Base-by-base conservation (phyloP, 2,797 vertebrate genomes). In the Gymnothorax reevesii region DNA sequence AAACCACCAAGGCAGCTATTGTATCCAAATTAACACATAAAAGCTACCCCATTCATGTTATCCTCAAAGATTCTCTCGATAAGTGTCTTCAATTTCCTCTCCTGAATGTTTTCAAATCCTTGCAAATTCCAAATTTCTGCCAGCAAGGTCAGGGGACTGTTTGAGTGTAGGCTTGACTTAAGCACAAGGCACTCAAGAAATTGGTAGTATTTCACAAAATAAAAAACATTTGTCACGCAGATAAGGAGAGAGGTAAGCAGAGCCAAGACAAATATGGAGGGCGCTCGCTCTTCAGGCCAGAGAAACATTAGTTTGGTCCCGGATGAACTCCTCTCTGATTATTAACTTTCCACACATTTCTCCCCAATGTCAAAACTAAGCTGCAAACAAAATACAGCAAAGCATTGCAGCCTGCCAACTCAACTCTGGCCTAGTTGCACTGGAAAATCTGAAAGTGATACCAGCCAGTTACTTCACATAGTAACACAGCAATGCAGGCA, bases 181-280 rank as follows among this genome's bases (percentile, higher is more conserved):
- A 66, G 85, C n/a, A 25, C 57, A 83, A 88, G 87, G 83, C 52
- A 57, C 84, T 75, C 25, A 42, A 84, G 73, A 27, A 87, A 64
- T 73, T 52, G 83, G 59, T 66, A 42, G 52, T 49, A 49, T 82
- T 86, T 84, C 20, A 27, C 64, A 77, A 87, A 86, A 86, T 85
- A 86, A 77, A 89, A 91, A 77, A 62, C 60, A 49, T 57, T 52
- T 69, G 80, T 82, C 66, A 55, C 6, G 27, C 64, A 57, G 88
- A 88, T 77, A 88, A 62, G 71, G 83, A 73, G 77, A 25, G 54
- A 33, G 22, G 79, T 83, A 59, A 83, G 62, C 80, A 69, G 64
- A 85, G 86, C 85, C 85, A 88, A 87, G 83, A 64, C 85, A 86
- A 91, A 90, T 85, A 87, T 59, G 71, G 64, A 87, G 33, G 83